Percentiles rank a stretch among this genome's conserved stretches.
Evolutionary conservation across 2,888 invertebrate genomes (phyloP).

Genomic region (Slavum lentiscoides): DNA sequence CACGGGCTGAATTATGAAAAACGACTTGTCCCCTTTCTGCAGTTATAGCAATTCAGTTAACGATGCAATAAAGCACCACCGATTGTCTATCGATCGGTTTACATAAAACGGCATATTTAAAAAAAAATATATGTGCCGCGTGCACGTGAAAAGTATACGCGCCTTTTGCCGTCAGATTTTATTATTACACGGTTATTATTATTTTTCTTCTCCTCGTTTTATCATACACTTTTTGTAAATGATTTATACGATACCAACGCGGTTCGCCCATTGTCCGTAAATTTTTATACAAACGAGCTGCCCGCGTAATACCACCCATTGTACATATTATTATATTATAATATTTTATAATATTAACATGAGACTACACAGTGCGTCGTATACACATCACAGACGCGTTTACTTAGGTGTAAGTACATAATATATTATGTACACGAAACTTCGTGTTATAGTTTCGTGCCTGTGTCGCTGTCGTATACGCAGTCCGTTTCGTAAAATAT

Average conservation of each 20-base stretch:
- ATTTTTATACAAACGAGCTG: background rate
- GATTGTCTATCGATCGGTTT: too few relatives aligned
- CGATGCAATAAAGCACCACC: too few relatives aligned
- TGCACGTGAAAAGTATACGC: background rate
- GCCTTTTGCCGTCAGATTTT: background rate
- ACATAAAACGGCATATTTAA: too few relatives aligned
- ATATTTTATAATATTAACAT: too few relatives aligned
- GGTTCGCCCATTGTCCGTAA: conserved; percentile 12
- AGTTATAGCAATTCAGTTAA: too few relatives aligned
- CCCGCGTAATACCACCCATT: background rate
- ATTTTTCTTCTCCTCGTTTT: too few relatives aligned
- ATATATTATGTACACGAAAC: background rate
- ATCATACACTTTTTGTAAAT: background rate
- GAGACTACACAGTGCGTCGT: background rate
- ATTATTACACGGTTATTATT: background rate
- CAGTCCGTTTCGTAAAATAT: background rate
- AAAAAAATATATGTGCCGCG: background rate
- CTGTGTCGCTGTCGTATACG: background rate
- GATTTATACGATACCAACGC: conserved; percentile 18
- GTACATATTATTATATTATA: background rate
- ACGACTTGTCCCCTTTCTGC: too few relatives aligned
- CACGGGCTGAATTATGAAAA: too few relatives aligned
- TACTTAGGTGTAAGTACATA: background rate
- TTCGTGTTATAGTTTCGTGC: conserved; percentile 9
- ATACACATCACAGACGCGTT: background rate